Evolutionary conservation across 2,797 vertebrate genomes (phyloP).

Genomic region (Nannoperca obscura): DNA sequence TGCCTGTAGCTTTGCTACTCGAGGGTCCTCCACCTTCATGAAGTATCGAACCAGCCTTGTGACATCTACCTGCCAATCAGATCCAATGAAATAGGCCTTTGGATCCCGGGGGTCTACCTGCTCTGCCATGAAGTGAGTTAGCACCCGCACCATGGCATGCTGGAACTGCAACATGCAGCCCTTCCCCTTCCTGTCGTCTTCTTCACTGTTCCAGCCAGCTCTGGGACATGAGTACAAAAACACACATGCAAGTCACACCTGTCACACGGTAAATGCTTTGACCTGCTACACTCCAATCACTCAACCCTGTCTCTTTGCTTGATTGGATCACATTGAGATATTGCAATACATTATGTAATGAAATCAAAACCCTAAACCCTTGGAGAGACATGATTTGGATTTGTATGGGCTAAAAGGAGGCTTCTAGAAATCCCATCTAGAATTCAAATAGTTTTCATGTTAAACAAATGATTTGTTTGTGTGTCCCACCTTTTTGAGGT

Average conservation of each 20-base stretch:
- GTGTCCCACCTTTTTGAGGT: slow-evolving; percentile 84
- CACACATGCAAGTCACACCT: slow-evolving; percentile 56
- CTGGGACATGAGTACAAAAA: slow-evolving; percentile 75
- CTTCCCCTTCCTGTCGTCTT: slow-evolving; percentile 88
- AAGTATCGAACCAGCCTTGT: slow-evolving; percentile 91
- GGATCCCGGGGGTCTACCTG: slow-evolving; percentile 82
- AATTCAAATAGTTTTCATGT: slow-evolving; percentile 21
- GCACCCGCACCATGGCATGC: slow-evolving; percentile 90
- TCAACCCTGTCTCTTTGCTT: slow-evolving; percentile 60
- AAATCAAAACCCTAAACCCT: slow-evolving; percentile 62
- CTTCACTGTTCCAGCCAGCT: slow-evolving; percentile 90
- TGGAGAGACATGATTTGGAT: slow-evolving; percentile 53
- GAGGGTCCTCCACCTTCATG: slow-evolving; percentile 93
- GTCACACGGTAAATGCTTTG: slow-evolving; percentile 51
- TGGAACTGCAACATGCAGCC: slow-evolving; percentile 95
- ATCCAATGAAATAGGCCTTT: slow-evolving; percentile 88
- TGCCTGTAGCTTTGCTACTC: slow-evolving; percentile 87
- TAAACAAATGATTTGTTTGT: slow-evolving; percentile 10
- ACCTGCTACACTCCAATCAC: slow-evolving; percentile 57
- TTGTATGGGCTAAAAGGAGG: slow-evolving; percentile 19
- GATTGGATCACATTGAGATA: slow-evolving; percentile 71
- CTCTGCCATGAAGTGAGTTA: slow-evolving; percentile 93
- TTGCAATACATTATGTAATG: slow-evolving; percentile 66
- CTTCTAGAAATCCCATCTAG: slow-evolving; percentile 37
- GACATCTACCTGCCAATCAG: slow-evolving; percentile 96